Evolutionary conservation across 2,888 invertebrate genomes (phyloP).

Genomic region (Pecten maximus): DNA sequence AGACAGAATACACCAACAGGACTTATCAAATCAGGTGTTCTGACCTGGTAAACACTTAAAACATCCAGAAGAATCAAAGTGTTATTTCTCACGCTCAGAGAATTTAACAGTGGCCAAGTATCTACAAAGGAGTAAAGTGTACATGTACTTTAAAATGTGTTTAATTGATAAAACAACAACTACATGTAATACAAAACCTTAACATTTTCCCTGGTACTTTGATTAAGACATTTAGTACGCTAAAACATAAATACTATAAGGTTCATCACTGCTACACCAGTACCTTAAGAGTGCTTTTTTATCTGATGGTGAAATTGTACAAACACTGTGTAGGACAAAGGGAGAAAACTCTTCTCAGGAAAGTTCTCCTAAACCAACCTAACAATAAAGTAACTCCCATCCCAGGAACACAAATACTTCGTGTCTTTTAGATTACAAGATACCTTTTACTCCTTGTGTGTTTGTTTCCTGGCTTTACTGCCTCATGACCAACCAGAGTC

Average conservation of each 20-base stretch:
- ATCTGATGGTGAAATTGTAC: too few species aligned
- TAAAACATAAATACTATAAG: too few species aligned
- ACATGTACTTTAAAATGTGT: background rate
- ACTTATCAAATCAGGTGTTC: background rate
- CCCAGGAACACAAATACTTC: too few species aligned
- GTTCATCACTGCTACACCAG: too few species aligned
- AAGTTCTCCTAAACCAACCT: too few species aligned
- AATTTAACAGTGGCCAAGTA: background rate
- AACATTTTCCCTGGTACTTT: background rate
- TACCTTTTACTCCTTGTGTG: too few species aligned
- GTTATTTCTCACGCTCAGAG: background rate
- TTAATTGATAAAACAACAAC: background rate
- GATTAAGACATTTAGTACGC: too few species aligned
- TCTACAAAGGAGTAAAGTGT: background rate
- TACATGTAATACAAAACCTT: background rate
- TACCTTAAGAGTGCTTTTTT: too few species aligned
- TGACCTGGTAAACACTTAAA: background rate
- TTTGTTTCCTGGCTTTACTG: too few species aligned
- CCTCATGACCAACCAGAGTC: too few species aligned
- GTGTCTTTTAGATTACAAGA: too few species aligned
- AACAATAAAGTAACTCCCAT: too few species aligned
- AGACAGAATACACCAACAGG: background rate
- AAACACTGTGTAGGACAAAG: background rate
- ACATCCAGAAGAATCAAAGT: background rate
- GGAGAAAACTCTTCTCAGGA: conserved; percentile 6